A percentile compares a stretch with the other conserved stretches of the same genome.
Evolutionary conservation across 2,888 invertebrate species (phyloP).

Genomic region (Aphidius colemani): DNA sequence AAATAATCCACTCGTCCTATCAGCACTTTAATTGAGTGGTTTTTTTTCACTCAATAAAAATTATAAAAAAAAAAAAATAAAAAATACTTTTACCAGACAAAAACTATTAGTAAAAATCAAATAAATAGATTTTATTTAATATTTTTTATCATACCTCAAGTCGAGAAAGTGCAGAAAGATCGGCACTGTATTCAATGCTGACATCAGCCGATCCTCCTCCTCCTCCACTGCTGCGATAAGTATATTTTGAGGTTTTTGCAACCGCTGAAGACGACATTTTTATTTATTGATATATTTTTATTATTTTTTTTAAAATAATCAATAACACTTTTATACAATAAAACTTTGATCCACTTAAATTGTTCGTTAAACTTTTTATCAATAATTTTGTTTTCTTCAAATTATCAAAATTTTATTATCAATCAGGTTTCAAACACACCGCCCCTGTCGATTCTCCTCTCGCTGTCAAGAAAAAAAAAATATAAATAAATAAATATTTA

Average conservation of each 20-base stretch:
- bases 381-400: conserved; percentile 13
- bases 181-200: conserved; percentile 93
- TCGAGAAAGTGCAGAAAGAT: conserved; percentile 91
- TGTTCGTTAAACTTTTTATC: conserved; percentile 12
- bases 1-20: neutral
- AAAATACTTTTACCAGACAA: neutral
- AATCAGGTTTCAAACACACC: conserved; percentile 21
- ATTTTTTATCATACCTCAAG: conserved; percentile 78
- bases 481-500: neutral
- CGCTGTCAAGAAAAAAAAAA: conserved; percentile 20
- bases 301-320: conserved; percentile 34
- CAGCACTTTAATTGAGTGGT: conserved; percentile 2
- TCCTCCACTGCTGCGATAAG: conserved; percentile 86
- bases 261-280: conserved; percentile 73
- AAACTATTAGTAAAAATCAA: neutral
- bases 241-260: conserved; percentile 87
- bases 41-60: neutral
- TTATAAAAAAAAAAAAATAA: no score
- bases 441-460: conserved; percentile 34
- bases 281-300: conserved; percentile 28
- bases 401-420: conserved; percentile 17
- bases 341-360: conserved; percentile 13
- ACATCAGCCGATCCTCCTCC: conserved; percentile 79
- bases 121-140: neutral
- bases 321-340: conserved; percentile 6